Percentiles rank a stretch among this genome's conserved stretches.
Conservation (phyloP, 1,140 invertebrate species). For the Penaeus vannamei region DNA sequence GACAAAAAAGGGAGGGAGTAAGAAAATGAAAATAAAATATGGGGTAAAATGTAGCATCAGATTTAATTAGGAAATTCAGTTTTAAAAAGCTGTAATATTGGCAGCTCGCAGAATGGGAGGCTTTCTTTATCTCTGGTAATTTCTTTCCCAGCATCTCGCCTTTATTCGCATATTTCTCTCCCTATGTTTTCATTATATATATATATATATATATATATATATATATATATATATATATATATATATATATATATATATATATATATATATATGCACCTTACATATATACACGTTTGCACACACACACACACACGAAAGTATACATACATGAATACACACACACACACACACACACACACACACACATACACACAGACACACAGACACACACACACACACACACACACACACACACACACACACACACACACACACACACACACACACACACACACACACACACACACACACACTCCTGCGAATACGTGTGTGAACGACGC, state of each 20-base stretch:
- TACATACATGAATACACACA: neutral
- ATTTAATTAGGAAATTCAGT: no score
- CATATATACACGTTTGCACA: neutral
- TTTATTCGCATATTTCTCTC: constrained; percentile 18
- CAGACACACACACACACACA: neutral
- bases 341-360: neutral
- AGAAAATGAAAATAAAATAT: constrained; percentile 9
- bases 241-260: constrained; percentile 20
- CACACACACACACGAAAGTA: neutral
- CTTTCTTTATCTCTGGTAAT: no score
- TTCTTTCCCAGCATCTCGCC: neutral
- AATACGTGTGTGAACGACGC: no score
- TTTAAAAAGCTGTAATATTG: no score
- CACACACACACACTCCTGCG: no score
- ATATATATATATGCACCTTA: constrained; percentile 7
- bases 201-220: constrained; percentile 14
- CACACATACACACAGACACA: neutral
- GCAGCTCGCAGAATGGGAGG: no score
- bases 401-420: neutral
- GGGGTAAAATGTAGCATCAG: neutral
- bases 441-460: neutral
- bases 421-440: constrained; percentile 17
- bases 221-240: constrained; percentile 24
- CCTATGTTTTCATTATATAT: neutral
- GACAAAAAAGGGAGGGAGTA: neutral